Evolutionary conservation across 2,888 invertebrate genomes (phyloP).

Genomic region (Amiota communis): DNA sequence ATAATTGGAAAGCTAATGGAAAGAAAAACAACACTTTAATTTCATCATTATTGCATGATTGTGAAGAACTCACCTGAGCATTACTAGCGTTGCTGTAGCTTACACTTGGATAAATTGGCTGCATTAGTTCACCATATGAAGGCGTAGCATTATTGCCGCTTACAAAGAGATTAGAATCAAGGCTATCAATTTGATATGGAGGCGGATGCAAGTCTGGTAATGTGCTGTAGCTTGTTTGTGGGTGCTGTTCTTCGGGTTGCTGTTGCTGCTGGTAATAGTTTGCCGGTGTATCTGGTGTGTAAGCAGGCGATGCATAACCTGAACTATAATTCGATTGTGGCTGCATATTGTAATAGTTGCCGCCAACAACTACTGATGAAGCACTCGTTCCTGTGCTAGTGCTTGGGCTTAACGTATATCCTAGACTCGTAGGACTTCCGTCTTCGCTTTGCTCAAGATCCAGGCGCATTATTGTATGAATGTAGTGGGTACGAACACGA

Average conservation of each 20-base stretch:
- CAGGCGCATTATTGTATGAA: conserved; percentile 95
- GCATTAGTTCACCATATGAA: conserved; percentile 67
- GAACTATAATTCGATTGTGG: conserved; percentile 69
- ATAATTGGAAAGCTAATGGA: not conserved
- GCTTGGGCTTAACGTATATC: conserved; percentile 28
- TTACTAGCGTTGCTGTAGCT: conserved; percentile 53
- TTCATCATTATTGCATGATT: not conserved
- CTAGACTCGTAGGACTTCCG: conserved; percentile 64
- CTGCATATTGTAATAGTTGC: conserved; percentile 62
- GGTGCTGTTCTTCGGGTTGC: conserved; percentile 33
- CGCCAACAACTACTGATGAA: conserved; percentile 36
- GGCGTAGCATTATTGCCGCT: conserved; percentile 57
- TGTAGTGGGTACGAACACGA: conserved; percentile 95
- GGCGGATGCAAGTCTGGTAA: conserved; percentile 46
- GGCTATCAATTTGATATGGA: conserved; percentile 54
- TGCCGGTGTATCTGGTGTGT: conserved; percentile 57
- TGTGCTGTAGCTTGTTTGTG: conserved; percentile 39
- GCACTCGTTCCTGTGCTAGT: conserved; percentile 31
- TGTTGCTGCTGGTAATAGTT: conserved; percentile 55
- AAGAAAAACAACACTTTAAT: not conserved
- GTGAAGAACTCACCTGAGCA: conserved; percentile 55
- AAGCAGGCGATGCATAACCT: conserved; percentile 69
- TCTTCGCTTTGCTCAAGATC: conserved; percentile 84
- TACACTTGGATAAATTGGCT: conserved; percentile 58
- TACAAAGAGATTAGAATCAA: conserved; percentile 61